Evolutionary conservation across 1,140 invertebrate species (phyloP), one percentile per base, ranked within the genome.

Genomic region (Eupristina koningsbergeri): DNA sequence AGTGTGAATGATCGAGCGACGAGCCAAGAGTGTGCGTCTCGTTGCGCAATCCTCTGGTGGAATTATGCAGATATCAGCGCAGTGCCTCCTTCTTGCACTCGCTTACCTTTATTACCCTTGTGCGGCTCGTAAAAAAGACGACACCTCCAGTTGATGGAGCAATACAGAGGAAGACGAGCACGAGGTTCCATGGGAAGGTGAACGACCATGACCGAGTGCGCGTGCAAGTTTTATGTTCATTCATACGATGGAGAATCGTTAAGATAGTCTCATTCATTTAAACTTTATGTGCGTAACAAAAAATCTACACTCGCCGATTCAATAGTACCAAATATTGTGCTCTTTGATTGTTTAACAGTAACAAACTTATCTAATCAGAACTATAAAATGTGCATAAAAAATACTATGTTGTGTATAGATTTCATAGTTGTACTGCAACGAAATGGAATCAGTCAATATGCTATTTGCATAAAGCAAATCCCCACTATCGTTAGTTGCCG

Each of bases 51-150:
- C 39, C 69, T 29, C 67, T 73, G 80, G 74, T 84, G 75, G 22
- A 80, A 84, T 80, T 84, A 84, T 84, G 77, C 76, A 64, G 77
- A 84, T n/a, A n/a, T 80, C 34, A 34, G 50, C 47, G 36, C 67
- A 41, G 75, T 47, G 50, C 58, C 76, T 78, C 76, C 34, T 41
- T 13, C 26, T 53, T 15, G 19, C 6, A 3, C 50, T 53, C 45
- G 5, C 8, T 73, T 71, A 53, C n/a, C 47, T 81, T 58, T 81
- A 64, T 8, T 58, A 50, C 31, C n/a, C 45, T 2, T 39, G 29
- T 39, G 29, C 17, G 34, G 5, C 31, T 13, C n/a, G 19, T 13
- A 67, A 1, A n/a, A 69, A 63, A 34, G 67, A 74, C 71, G 61
- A 73, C 31, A 39, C 47, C n/a, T 50, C 0, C 69, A 19, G 39